Evolutionary conservation across 2,113 vertebrate genomes (phyloP).

Genomic region (Dipodomys spectabilis): DNA sequence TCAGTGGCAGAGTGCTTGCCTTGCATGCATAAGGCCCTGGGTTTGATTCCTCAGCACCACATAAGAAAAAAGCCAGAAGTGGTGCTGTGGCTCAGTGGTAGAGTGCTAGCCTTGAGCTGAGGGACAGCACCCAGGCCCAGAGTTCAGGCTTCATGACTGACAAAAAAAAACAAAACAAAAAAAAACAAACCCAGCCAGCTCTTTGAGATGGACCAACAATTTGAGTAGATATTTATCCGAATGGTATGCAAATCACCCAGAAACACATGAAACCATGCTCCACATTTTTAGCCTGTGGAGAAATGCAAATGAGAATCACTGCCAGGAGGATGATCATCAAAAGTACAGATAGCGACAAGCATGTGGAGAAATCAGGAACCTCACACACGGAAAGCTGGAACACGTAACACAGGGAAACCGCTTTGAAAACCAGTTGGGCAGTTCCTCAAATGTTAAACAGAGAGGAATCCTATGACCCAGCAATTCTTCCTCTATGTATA

Average conservation of each 20-base stretch:
- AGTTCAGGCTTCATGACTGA: too few species aligned
- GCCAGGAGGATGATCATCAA: background rate
- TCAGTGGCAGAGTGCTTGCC: too few species aligned
- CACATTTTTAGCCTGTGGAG: background rate
- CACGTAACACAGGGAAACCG: background rate
- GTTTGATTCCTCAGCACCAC: too few species aligned
- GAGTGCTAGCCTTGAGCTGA: too few species aligned
- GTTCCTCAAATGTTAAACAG: background rate
- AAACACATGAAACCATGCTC: background rate
- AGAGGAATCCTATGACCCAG: background rate
- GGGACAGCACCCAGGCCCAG: too few species aligned
- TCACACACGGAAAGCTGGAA: background rate
- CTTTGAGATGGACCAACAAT: background rate
- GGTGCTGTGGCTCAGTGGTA: too few species aligned
- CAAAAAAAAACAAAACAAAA: too few species aligned
- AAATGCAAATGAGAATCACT: background rate
- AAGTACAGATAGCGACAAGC: background rate
- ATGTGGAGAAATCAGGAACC: background rate
- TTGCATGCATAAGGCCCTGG: too few species aligned
- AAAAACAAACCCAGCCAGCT: too few species aligned
- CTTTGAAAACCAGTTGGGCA: slow-evolving; percentile 18
- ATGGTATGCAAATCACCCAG: background rate
- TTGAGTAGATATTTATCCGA: background rate
- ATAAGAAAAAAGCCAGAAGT: too few species aligned
- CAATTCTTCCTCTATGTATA: background rate